These are phyloP conservation scores for Drosophila biarmipes DNA, from an alignment of 1,140 invertebrate genomes.

Conservation along the genomic window DNA sequence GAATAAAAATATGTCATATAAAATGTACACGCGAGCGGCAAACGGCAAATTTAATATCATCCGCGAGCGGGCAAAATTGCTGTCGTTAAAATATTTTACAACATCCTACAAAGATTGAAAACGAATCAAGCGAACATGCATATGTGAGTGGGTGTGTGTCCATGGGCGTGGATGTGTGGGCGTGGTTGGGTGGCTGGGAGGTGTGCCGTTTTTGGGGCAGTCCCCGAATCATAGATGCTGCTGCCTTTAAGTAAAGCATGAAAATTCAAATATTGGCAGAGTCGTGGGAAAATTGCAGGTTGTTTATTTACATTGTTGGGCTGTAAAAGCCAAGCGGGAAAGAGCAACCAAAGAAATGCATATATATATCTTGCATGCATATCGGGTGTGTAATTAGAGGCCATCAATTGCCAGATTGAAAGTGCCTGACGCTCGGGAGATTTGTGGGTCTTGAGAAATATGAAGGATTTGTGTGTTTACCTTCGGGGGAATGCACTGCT, in stretches of 20 bases:
- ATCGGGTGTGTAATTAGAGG: conserved; percentile 45
- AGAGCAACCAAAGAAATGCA: conserved; percentile 1
- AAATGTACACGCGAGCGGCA: conserved; percentile 18
- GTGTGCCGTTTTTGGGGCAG: conserved; percentile 30
- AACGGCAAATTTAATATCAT: conserved; percentile 36
- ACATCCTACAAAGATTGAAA: conserved; percentile 57
- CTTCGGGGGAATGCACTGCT: conserved; percentile 8
- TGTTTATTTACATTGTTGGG: conserved; percentile 58
- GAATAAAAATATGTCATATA: conserved; percentile 13
- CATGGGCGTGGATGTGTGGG: conserved; percentile 20
- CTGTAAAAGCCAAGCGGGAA: conserved; percentile 43
- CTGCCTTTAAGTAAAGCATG: conserved; percentile 10
- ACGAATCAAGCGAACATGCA: conserved; percentile 42
- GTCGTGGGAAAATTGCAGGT: conserved; percentile 41
- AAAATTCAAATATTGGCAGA: conserved; percentile 50
- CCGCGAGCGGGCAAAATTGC: conserved; percentile 41
- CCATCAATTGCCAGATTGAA: conserved; percentile 48
- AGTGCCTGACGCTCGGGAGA: conserved; percentile 36
- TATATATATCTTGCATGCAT: conserved; percentile 5
- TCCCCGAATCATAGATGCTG: conserved; percentile 24
- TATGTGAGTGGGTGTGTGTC: conserved; percentile 19
- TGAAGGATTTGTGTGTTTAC: conserved; percentile 49
- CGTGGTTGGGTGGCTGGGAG: background rate
- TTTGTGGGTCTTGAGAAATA: conserved; percentile 38
- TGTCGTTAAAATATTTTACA: conserved; percentile 51